Evolutionary conservation across 2,113 vertebrate species (phyloP), one percentile per base, ranked within the genome.

Genomic region (Pao palembangensis): DNA sequence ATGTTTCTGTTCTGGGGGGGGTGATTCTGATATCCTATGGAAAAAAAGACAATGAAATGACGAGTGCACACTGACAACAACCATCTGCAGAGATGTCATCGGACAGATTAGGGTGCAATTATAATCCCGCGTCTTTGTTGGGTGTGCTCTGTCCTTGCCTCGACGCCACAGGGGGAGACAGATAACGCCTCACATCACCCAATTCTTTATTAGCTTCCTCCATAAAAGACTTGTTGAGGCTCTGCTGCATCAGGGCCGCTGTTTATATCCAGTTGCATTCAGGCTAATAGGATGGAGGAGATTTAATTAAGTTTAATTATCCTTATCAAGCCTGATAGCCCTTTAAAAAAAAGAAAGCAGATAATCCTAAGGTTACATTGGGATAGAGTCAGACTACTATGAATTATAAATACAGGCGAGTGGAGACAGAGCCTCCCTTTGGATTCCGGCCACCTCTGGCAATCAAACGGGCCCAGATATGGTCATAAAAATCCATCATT

Each of bases 71-170:
- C 69, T 60, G 62, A 85, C 19, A 86, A 85, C 75, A 79, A 68
- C 57, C 62, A 23, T 34, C 25, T 1, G 2, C 43, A 16, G 60
- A 68, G 80, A 87, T n/a, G 62, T 84, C 82, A 85, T 11, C 19
- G 20, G 58, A 64, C 71, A 82, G 77, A 80, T 78, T 77, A 62
- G 44, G 43, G 56, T 55, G 31, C 66, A 76, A 75, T 76, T 75
- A 69, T 62, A 8, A 59, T 55, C 19, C 46, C 18, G 11, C 2
- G 34, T 28, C 19, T 61, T 49, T 4, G 5, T 19, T 38, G 8
- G 34, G 34, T 38, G 34, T 38, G 34, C 34, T 38, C 10, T 12
- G 34, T 38, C 34, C 34, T 38, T 38, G 34, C 34, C 34, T 38
- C 34, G 10, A 12, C 11, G 34, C 34, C 34, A 38, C 8, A 38